Evolutionary conservation across 2,113 vertebrate genomes (phyloP).

Genomic region (Chloropsis hardwickii): DNA sequence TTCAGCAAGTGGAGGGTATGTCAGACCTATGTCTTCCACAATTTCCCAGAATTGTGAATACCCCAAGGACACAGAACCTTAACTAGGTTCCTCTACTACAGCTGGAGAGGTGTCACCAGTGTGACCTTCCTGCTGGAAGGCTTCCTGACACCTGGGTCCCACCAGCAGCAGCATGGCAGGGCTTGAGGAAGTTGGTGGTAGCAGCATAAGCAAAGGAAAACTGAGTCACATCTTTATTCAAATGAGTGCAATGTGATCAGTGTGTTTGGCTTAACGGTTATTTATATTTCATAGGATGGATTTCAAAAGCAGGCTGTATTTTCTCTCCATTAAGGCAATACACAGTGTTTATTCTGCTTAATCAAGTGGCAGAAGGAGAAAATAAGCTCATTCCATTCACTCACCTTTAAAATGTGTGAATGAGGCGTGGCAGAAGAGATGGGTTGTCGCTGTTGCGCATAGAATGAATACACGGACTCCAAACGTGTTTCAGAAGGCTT

Average conservation of each 20-base stretch:
- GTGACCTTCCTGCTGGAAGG: background rate
- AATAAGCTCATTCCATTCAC: background rate
- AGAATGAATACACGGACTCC: too few species aligned
- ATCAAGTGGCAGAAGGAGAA: background rate
- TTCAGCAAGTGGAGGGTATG: background rate
- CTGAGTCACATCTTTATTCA: background rate
- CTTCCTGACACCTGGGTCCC: background rate
- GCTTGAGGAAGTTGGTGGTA: background rate
- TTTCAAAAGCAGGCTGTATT: background rate
- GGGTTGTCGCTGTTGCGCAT: too few species aligned
- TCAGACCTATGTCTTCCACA: background rate
- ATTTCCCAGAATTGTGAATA: background rate
- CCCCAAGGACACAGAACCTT: background rate
- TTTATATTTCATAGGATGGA: background rate
- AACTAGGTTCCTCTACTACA: background rate
- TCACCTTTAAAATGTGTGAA: background rate
- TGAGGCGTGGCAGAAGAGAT: background rate
- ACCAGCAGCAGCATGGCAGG: background rate
- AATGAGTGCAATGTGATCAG: background rate
- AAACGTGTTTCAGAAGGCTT: too few species aligned
- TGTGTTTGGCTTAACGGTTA: background rate
- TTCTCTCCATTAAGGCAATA: background rate
- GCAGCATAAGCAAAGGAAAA: background rate
- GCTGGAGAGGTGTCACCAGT: background rate
- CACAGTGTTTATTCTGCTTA: background rate